Evolutionary conservation across 2,113 vertebrate species (phyloP).

Genomic region (Vulpes ferrilata): DNA sequence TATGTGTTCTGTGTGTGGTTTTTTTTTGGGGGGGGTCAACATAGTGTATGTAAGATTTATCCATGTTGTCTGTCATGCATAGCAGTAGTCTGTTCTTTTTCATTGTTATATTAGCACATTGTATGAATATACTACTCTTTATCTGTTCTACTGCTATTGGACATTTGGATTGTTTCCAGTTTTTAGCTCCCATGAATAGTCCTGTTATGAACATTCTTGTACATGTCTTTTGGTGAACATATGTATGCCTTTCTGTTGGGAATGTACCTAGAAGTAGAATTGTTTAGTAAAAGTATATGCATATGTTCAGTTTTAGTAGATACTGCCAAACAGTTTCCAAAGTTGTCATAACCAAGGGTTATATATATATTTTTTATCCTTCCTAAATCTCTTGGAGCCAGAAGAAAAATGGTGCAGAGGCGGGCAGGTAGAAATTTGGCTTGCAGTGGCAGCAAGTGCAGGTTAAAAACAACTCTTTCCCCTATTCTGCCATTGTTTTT

Average conservation of each 20-base stretch:
- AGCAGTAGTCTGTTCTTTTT: slow-evolving; percentile 9
- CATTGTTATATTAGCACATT: background rate
- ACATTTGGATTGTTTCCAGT: slow-evolving; percentile 62
- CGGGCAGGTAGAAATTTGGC: slow-evolving; percentile 11
- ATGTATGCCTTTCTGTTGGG: slow-evolving; percentile 64
- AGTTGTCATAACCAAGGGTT: slow-evolving; percentile 64
- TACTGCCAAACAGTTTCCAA: slow-evolving; percentile 58
- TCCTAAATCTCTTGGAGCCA: slow-evolving; percentile 34
- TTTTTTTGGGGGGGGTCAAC: background rate
- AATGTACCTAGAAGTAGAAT: slow-evolving; percentile 65
- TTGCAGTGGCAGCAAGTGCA: background rate
- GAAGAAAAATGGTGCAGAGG: background rate
- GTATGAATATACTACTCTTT: slow-evolving; percentile 48
- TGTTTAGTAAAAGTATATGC: slow-evolving; percentile 64
- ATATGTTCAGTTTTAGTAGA: slow-evolving; percentile 65
- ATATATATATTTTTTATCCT: background rate
- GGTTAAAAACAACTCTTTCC: slow-evolving; percentile 40
- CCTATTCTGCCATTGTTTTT: background rate
- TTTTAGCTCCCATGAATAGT: slow-evolving; percentile 58
- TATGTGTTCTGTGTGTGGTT: background rate
- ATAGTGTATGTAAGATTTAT: background rate
- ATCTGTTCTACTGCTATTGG: slow-evolving; percentile 20
- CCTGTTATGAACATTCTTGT: slow-evolving; percentile 60
- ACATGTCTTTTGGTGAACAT: slow-evolving; percentile 67
- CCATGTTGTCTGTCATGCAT: background rate